A percentile compares a stretch with the other conserved stretches of the same genome.
Evolutionary conservation across 2,888 invertebrate species (phyloP).

Genomic region (Conops quadrifasciatus): DNA sequence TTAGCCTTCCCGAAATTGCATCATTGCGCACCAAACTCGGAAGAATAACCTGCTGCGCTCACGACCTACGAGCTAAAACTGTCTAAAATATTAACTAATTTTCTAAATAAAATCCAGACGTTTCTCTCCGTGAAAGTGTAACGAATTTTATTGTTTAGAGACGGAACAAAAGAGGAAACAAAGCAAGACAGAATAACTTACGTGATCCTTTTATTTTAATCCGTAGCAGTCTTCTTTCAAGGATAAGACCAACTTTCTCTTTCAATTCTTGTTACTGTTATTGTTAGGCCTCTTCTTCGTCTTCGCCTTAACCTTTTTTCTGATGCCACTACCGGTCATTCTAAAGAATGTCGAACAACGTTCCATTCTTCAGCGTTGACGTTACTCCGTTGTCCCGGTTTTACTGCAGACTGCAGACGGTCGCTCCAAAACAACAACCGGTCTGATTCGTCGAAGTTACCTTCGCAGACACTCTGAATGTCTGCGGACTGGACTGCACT

Average conservation of each 20-base stretch:
- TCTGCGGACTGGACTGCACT: neutral
- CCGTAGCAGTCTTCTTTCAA: neutral
- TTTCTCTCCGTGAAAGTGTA: conserved; percentile 19
- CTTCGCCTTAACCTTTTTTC: neutral
- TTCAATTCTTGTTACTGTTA: conserved; percentile 1
- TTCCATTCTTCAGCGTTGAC: too few relatives aligned
- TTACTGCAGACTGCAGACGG: neutral
- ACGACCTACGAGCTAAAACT: neutral
- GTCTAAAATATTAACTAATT: neutral
- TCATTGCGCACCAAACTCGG: neutral
- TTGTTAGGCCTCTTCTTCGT: neutral
- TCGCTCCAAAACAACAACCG: neutral
- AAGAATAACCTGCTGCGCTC: neutral
- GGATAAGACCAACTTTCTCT: conserved; percentile 21
- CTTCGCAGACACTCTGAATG: neutral
- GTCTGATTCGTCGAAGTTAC: neutral
- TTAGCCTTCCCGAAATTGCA: conserved; percentile 1
- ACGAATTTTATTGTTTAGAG: conserved; percentile 22
- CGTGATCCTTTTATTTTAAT: too few relatives aligned
- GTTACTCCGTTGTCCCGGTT: neutral
- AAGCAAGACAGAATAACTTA: neutral
- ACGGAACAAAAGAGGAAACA: neutral
- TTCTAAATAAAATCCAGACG: neutral
- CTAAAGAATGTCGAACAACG: neutral
- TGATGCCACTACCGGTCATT: neutral